Conservation (phyloP, 2,113 vertebrate genomes). For the Epinephelus moara region DNA sequence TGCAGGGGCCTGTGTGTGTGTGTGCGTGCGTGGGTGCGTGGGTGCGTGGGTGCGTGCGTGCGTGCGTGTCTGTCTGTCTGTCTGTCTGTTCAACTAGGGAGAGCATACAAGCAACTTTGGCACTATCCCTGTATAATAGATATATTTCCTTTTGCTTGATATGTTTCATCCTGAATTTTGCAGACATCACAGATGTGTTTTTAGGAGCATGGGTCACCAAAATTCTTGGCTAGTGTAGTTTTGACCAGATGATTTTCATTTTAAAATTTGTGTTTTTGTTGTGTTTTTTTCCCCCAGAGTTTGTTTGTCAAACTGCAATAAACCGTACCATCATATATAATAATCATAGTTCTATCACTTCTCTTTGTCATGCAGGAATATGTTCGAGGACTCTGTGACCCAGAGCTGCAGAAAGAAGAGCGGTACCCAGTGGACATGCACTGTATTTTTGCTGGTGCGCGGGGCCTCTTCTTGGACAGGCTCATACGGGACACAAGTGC, state of each 20-base stretch:
- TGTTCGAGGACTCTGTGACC: constrained; percentile 95
- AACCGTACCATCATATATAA: not conserved
- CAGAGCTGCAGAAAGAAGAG: constrained; percentile 92
- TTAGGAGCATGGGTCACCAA: not conserved
- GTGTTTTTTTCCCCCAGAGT: not conserved
- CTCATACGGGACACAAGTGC: constrained; percentile 94
- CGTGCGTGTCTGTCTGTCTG: not conserved
- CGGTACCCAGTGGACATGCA: constrained; percentile 96
- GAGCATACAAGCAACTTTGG: not conserved
- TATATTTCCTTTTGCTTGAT: not conserved
- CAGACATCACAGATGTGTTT: not conserved
- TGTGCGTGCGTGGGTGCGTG: not conserved
- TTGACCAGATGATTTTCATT: not conserved
- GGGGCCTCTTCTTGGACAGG: constrained; percentile 91
- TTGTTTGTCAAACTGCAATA: not conserved
- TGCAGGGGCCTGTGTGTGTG: not conserved
- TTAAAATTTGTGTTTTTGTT: not conserved
- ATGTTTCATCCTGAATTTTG: not conserved
- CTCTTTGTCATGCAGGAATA: constrained; percentile 87
- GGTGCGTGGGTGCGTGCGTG: not conserved
- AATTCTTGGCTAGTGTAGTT: not conserved
- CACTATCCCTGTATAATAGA: too few species aligned
- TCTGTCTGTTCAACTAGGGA: too few species aligned
- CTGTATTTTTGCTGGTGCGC: constrained; percentile 94
- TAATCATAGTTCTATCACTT: not conserved